Evolutionary conservation across 1,140 invertebrate species (phyloP), one percentile per base, ranked within the genome.

Genomic region (Zophobas atratus): DNA sequence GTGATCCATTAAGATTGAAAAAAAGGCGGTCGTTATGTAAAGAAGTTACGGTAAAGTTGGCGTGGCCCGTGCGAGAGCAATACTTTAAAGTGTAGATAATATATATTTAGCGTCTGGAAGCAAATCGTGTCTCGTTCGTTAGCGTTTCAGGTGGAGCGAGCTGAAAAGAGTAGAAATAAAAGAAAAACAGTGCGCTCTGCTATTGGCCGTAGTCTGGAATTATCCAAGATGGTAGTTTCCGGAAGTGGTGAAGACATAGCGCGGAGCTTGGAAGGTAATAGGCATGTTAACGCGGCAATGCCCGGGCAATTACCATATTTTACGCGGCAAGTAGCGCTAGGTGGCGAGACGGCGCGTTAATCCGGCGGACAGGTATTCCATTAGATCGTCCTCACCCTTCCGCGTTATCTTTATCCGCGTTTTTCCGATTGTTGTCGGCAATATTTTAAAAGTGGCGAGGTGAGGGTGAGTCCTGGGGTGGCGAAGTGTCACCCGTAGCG

Each of bases 271-370:
- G 73, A 74, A 81, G 71, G 76, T 81, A 81, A 81, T 79, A 81
- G 79, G 70, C 55, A 56, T 79, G 78, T 79, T 79, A 79, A 79
- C 70, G 75, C 78, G 75, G 75, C 78, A 77, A 77, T 75, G 70
- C 72, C 75, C 74, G 43, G 75, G 77, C 72, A 78, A 81, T 81
- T 81, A 81, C 79, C 77, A 77, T 81, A 79, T 79, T 81, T 81
- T 73, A 81, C 38, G 73, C 55, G 73, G 73, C 56, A 79, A 75
- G 74, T 48, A 70, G 72, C 63, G 38, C 3, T 20, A 39, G 56
- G 34, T 67, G 60, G n/a, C n/a, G 20, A 4, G 39, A 32, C 60
- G 60, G 60, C 20, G 60, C 60, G 60, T 67, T 60, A 67, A 67
- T 67, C 60, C 60, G 20, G 60, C 1, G 60, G 60, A 67, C 60